A percentile compares a stretch with the other conserved stretches of the same genome.
Evolutionary conservation across 2,797 vertebrate genomes (phyloP).

Genomic region (Notoglanidium macrostoma): DNA sequence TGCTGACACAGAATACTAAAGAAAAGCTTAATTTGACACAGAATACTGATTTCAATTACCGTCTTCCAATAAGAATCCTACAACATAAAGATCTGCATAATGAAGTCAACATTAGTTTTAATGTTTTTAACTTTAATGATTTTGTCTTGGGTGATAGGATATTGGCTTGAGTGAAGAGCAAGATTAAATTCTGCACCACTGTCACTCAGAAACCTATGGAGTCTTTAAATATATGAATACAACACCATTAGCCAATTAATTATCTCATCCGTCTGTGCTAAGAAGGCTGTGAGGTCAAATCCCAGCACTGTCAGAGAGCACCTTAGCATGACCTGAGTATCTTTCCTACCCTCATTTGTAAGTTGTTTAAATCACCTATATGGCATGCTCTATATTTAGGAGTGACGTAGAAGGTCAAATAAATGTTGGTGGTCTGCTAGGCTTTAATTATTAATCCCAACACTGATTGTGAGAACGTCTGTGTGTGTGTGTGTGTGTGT

Average conservation of each 20-base stretch:
- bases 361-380: background rate
- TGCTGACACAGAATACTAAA: background rate
- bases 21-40: background rate
- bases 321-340: background rate
- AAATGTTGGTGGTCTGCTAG: conserved; percentile 31
- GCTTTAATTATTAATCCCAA: conserved; percentile 43
- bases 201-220: background rate
- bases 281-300: background rate
- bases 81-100: background rate
- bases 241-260: background rate
- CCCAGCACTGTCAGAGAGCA: background rate
- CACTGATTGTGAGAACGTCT: background rate
- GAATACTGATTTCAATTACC: background rate
- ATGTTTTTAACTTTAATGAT: too few relatives aligned
- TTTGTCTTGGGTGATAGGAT: background rate
- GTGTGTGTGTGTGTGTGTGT: conserved; percentile 24
- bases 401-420: conserved; percentile 28
- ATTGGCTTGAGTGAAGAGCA: background rate
- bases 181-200: background rate
- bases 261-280: background rate
- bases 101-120: background rate
- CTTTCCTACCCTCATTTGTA: background rate
- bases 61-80: background rate
- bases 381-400: conserved; percentile 19
- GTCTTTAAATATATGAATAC: background rate